phyloP scores from a whole-genome alignment of 2,797 vertebrate species.

The Cynodonichthys magdalenae region DNA sequence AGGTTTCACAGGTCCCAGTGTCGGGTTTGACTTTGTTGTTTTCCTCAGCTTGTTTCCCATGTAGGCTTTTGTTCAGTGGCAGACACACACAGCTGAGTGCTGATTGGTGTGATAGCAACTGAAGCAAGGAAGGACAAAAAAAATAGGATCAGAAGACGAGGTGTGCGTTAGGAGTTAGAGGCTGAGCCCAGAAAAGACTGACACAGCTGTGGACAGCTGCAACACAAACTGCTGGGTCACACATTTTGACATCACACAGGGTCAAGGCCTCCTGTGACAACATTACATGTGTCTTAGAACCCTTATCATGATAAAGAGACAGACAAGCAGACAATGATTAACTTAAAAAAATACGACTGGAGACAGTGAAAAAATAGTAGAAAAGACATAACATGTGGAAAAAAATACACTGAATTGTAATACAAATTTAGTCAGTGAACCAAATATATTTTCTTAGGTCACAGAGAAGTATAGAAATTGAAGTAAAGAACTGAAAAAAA shows the following conservation, averaged over 20 bases:
- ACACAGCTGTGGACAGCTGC: conserved; percentile 33
- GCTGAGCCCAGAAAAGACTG: conserved; percentile 15
- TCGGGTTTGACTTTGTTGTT: conserved; percentile 73
- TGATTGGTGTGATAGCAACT: conserved; percentile 60
- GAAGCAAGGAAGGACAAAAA: conserved; percentile 33
- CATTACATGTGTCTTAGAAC: conserved; percentile 18
- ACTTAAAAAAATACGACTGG: conserved; percentile 20
- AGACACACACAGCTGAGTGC: conserved; percentile 54
- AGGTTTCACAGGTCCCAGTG: conserved; percentile 61
- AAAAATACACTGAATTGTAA: conserved; percentile 14
- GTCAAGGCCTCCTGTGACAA: conserved; percentile 37
- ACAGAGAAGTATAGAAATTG: conserved; percentile 30
- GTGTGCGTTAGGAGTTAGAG: conserved; percentile 17
- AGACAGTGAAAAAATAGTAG: conserved; percentile 18
- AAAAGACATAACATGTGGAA: conserved; percentile 14
- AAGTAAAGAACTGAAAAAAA: conserved; percentile 38
- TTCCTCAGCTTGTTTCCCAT: conserved; percentile 61
- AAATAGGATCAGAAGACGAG: conserved; percentile 17
- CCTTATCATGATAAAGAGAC: conserved; percentile 4
- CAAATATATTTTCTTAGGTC: conserved; percentile 49
- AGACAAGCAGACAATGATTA: not conserved
- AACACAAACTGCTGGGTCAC: conserved; percentile 16
- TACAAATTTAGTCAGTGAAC: conserved; percentile 28
- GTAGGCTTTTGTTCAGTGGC: conserved; percentile 57
- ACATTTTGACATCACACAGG: conserved; percentile 28